A percentile compares a stretch with the other conserved stretches of the same genome.
These are phyloP conservation scores for Lucifuga dentata DNA, from an alignment of 2,113 vertebrate genomes.

Conservation along the genomic window DNA sequence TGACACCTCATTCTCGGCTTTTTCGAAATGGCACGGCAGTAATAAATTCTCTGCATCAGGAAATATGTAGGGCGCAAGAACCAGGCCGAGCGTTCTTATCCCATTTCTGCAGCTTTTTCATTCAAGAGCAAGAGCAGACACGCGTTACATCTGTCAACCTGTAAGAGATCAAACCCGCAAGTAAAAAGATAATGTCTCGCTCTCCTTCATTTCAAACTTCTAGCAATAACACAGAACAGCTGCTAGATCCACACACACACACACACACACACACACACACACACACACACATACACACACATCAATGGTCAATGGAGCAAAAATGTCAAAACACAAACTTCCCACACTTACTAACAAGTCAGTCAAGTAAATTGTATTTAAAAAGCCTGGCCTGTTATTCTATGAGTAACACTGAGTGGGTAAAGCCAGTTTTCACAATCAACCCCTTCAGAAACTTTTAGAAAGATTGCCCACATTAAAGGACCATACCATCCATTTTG, in stretches of 20 bases:
- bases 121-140: conserved; percentile 35
- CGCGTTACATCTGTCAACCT: not conserved
- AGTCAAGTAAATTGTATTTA: conserved; percentile 10
- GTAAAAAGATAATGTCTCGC: conserved; percentile 31
- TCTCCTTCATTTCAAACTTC: conserved; percentile 35
- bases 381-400: not conserved
- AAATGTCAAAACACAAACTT: conserved; percentile 33
- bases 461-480: too few species aligned
- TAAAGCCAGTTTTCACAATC: not conserved
- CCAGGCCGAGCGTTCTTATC: conserved; percentile 35
- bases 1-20: conserved; percentile 54
- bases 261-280: conserved; percentile 48
- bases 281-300: conserved; percentile 49
- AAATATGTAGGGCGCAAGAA: conserved; percentile 49
- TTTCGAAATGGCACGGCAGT: conserved; percentile 39
- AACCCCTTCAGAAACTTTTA: too few species aligned
- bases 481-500: too few species aligned
- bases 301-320: conserved; percentile 21
- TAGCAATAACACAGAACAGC: conserved; percentile 6
- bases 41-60: conserved; percentile 55
- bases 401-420: not conserved
- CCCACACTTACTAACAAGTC: conserved; percentile 27
- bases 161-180: conserved; percentile 32
- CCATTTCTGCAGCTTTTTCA: conserved; percentile 36
- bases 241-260: conserved; percentile 35